These are phyloP conservation scores for Aptenodytes forsteri DNA, from an alignment of 2,113 vertebrate species.

Conservation along the genomic window DNA sequence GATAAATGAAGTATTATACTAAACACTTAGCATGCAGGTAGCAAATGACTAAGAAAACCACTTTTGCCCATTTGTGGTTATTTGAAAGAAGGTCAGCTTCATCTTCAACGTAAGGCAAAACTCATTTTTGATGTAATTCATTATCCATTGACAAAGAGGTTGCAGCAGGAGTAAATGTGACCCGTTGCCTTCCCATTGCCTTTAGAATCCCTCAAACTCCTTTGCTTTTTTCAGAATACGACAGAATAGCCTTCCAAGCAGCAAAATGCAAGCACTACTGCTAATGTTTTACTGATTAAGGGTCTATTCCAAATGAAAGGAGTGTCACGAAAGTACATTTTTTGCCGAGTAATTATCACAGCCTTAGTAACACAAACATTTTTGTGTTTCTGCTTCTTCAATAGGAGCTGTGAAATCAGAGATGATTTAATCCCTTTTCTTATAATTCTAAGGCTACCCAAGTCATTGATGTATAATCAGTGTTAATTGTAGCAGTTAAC, in stretches of 20 bases:
- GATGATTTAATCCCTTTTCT: not conserved
- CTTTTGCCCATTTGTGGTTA: conserved; percentile 37
- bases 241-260: not conserved
- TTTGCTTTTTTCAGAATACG: not conserved
- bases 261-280: not conserved
- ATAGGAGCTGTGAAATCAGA: not conserved
- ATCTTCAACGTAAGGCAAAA: not conserved
- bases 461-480: not conserved
- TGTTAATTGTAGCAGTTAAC: not conserved
- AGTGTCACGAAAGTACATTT: not conserved
- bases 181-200: conserved; percentile 3
- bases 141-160: not conserved
- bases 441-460: not conserved
- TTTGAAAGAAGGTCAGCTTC: not conserved
- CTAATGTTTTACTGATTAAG: not conserved
- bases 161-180: not conserved
- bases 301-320: not conserved
- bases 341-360: not conserved
- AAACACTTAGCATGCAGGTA: not conserved
- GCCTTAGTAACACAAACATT: not conserved
- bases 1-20: not conserved
- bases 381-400: not conserved
- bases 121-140: not conserved
- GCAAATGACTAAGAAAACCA: not conserved
- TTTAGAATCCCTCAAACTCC: not conserved